Percentiles rank a stretch among this genome's conserved stretches.
phyloP scores from a whole-genome alignment of 2,888 invertebrate species.

The Drosophila borborema region DNA sequence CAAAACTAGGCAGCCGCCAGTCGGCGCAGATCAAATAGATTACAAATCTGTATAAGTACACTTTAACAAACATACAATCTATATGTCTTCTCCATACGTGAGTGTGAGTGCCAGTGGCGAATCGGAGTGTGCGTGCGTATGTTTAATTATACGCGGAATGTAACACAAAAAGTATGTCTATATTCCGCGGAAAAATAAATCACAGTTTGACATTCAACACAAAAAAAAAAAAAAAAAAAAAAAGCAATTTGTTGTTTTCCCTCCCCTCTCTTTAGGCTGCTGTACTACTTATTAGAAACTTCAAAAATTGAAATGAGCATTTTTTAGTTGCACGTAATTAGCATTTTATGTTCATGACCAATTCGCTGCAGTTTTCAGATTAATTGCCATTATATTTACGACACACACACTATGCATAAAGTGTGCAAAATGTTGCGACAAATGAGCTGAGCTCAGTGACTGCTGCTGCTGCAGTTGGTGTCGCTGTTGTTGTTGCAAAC shows the following conservation, averaged over 20 bases:
- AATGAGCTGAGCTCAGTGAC: conserved; percentile 22
- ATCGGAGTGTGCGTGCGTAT: conserved; percentile 5
- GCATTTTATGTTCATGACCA: conserved; percentile 70
- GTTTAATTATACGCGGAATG: conserved; percentile 38
- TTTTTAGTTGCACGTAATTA: conserved; percentile 67
- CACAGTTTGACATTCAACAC: conserved; percentile 69
- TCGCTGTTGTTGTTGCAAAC: conserved; percentile 7
- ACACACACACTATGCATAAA: conserved; percentile 34
- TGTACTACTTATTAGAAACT: conserved; percentile 56
- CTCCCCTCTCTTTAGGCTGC: conserved; percentile 1
- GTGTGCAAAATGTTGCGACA: conserved; percentile 41
- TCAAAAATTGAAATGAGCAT: conserved; percentile 51
- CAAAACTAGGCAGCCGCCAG: conserved; percentile 55
- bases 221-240: conserved; percentile 15
- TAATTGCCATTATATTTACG: conserved; percentile 73
- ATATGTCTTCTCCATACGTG: conserved; percentile 19
- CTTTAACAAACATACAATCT: conserved; percentile 16
- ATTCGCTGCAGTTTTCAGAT: conserved; percentile 70
- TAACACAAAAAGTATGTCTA: conserved; percentile 57
- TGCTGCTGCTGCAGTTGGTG: neutral
- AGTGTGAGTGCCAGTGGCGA: neutral
- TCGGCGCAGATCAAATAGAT: conserved; percentile 78
- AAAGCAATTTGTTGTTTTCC: neutral
- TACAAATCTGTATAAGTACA: conserved; percentile 47
- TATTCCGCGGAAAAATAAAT: conserved; percentile 71